These are phyloP conservation scores for Nasonia oneida DNA, from an alignment of 2,888 invertebrate genomes.

Conservation along the genomic window DNA sequence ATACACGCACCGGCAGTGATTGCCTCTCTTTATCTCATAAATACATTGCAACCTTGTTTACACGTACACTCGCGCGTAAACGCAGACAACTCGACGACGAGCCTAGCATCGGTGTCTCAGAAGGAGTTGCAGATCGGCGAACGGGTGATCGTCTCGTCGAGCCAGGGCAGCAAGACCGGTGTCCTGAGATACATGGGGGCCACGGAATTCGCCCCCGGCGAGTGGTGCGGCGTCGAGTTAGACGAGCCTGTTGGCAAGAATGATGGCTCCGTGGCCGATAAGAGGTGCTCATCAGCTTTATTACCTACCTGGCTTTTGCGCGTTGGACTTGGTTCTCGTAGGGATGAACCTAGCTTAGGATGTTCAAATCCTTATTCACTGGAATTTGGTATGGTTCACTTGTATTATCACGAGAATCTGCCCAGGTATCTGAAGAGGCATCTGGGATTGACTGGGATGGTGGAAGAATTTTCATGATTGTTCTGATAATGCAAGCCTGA, in stretches of 20 bases:
- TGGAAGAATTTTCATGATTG: background rate
- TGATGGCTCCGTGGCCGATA: constrained; percentile 95
- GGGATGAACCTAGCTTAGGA: background rate
- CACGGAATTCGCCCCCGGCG: constrained; percentile 94
- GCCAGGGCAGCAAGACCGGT: constrained; percentile 93
- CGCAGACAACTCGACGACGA: constrained; percentile 80
- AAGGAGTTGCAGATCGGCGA: constrained; percentile 91
- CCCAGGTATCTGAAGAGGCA: background rate
- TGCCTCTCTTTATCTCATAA: constrained; percentile 16
- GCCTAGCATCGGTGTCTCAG: constrained; percentile 78
- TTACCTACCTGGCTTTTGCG: constrained; percentile 20
- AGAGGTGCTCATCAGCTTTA: constrained; percentile 83
- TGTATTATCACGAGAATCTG: constrained; percentile 45
- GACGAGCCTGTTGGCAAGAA: constrained; percentile 97
- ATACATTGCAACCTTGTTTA: constrained; percentile 1
- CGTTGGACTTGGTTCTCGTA: background rate
- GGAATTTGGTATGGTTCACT: constrained; percentile 17
- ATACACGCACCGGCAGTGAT: background rate
- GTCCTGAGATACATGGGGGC: constrained; percentile 91
- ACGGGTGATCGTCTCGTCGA: constrained; percentile 93
- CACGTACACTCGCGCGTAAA: background rate
- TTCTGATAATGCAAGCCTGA: background rate
- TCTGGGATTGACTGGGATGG: background rate
- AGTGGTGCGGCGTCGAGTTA: constrained; percentile 97
- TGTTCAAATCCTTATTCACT: background rate